Evolutionary conservation across 2,113 vertebrate genomes (phyloP).

Genomic region (Trinectes maculatus): DNA sequence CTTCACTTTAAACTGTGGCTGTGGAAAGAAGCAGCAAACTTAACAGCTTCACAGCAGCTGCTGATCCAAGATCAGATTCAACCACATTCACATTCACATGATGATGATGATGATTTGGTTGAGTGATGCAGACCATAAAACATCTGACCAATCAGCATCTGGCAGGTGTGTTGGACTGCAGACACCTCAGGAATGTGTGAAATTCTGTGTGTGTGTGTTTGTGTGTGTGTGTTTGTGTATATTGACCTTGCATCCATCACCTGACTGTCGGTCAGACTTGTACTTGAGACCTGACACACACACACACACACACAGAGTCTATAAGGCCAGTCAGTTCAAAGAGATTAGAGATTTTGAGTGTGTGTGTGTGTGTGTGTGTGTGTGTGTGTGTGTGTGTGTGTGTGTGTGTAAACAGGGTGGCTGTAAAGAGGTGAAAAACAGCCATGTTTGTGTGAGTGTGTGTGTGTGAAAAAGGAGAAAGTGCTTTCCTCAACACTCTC

Average conservation of each 20-base stretch:
- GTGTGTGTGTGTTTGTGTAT: constrained; percentile 16
- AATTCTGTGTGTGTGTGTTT: constrained; percentile 17
- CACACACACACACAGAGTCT: constrained; percentile 7
- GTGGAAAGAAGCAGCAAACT: too few relatives aligned
- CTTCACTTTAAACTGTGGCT: too few relatives aligned
- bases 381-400: constrained; percentile 24
- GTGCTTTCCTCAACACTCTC: background rate
- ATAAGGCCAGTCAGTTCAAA: constrained; percentile 33
- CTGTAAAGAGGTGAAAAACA: constrained; percentile 14
- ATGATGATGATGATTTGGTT: too few relatives aligned
- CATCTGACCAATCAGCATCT: constrained; percentile 19
- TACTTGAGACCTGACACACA: too few relatives aligned
- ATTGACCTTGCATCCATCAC: too few relatives aligned
- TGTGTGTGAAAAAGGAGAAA: constrained; percentile 16
- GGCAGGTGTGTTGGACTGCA: constrained; percentile 38
- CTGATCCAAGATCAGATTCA: too few relatives aligned
- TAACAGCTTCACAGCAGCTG: too few relatives aligned
- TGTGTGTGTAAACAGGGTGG: constrained; percentile 13
- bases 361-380: constrained; percentile 21
- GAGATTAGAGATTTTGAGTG: constrained; percentile 4
- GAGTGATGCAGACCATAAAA: constrained; percentile 6
- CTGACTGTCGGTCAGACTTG: constrained; percentile 16
- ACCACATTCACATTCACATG: too few relatives aligned
- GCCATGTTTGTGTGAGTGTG: constrained; percentile 33
- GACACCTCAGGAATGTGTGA: constrained; percentile 53